Evolutionary conservation across 2,113 vertebrate species (phyloP).

Genomic region (Eulemur macaco): DNA sequence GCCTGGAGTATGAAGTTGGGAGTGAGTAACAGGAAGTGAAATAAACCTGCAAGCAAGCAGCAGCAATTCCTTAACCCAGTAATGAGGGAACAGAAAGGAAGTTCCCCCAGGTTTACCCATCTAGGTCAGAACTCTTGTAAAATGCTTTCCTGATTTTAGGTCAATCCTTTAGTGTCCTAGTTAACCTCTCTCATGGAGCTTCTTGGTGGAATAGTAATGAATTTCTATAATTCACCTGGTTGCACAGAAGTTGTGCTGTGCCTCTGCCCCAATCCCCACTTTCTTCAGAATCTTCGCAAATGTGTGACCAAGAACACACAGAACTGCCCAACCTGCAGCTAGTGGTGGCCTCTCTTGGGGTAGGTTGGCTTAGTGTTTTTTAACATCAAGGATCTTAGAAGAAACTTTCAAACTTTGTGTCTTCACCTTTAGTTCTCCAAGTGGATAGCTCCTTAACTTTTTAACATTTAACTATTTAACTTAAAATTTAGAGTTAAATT

Average conservation of each 20-base stretch:
- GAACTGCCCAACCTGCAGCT: too few species aligned
- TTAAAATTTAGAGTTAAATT: neutral
- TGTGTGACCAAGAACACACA: neutral
- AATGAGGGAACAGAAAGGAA: neutral
- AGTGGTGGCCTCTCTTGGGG: neutral
- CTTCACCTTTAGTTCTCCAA: neutral
- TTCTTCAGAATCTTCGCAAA: neutral
- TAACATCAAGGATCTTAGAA: neutral
- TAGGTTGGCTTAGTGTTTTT: neutral
- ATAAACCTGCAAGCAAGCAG: neutral
- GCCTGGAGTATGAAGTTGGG: neutral
- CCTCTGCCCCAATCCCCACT: neutral
- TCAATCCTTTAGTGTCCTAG: neutral
- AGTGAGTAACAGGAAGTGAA: neutral
- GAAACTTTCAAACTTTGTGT: neutral
- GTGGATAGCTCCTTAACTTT: neutral
- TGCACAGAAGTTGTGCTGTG: neutral
- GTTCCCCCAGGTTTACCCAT: neutral
- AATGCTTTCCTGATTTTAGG: constrained; percentile 41
- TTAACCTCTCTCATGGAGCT: neutral
- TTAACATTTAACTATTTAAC: neutral
- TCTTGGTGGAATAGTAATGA: neutral
- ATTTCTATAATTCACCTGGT: neutral
- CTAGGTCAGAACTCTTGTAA: constrained; percentile 26
- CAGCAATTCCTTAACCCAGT: neutral